These are phyloP conservation scores for Ypsolopha sequella DNA, from an alignment of 2,888 invertebrate genomes.

Conservation along the genomic window DNA sequence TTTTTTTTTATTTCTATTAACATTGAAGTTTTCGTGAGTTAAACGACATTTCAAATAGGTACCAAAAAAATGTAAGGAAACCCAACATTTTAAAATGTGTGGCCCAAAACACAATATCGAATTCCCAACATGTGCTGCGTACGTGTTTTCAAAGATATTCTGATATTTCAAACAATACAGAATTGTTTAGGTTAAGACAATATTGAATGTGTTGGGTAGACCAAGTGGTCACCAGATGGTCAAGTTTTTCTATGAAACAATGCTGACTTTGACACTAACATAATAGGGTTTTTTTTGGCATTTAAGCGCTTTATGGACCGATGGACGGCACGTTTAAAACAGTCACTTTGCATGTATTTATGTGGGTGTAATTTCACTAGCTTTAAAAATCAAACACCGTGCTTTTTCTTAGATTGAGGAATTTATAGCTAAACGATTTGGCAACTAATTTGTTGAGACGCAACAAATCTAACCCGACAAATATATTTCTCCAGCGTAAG, in stretches of 20 bases:
- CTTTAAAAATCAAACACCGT: too few species aligned
- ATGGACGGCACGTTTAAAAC: too few species aligned
- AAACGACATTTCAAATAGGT: too few species aligned
- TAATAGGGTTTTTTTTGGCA: background rate
- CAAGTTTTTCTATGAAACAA: constrained; percentile 13
- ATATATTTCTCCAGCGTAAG: background rate
- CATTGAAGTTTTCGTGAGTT: too few species aligned
- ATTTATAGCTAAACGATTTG: too few species aligned
- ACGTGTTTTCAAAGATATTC: constrained; percentile 5
- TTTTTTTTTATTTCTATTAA: too few species aligned
- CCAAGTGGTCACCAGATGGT: constrained; percentile 63
- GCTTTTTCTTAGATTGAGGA: too few species aligned
- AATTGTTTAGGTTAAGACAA: constrained; percentile 2
- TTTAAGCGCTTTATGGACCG: too few species aligned
- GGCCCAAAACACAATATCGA: constrained; percentile 2
- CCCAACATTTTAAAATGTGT: background rate
- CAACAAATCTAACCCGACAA: background rate
- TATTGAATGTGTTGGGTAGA: constrained; percentile 3
- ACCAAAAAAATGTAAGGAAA: background rate
- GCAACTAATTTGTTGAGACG: too few species aligned
- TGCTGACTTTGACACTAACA: background rate
- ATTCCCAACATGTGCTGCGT: constrained; percentile 2
- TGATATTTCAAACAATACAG: constrained; percentile 3
- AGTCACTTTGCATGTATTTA: too few species aligned
- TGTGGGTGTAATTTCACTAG: too few species aligned